These are phyloP conservation scores for Macrochelys suwanniensis DNA, from an alignment of 2,797 vertebrate genomes.

Conservation along the genomic window DNA sequence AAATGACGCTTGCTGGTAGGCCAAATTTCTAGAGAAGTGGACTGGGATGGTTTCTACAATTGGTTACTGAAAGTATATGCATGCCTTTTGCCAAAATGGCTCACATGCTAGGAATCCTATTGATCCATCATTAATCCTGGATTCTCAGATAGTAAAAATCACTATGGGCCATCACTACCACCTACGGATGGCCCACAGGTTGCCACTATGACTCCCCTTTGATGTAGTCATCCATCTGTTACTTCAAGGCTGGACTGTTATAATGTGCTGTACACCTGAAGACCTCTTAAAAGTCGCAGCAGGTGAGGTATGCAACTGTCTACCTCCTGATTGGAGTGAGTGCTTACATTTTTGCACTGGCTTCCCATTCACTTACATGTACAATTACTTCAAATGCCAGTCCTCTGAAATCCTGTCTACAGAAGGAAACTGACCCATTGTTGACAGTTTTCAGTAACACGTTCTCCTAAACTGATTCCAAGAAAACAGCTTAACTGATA, in stretches of 20 bases:
- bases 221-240: background rate
- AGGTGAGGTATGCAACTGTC: background rate
- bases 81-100: background rate
- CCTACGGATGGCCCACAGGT: background rate
- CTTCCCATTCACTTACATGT: background rate
- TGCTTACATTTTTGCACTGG: background rate
- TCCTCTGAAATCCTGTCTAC: accelerated
- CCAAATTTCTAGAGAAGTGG: conserved; percentile 21
- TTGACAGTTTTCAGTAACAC: background rate
- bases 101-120: background rate
- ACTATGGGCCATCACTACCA: background rate
- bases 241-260: background rate
- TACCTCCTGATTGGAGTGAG: background rate
- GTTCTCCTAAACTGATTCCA: background rate
- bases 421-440: background rate
- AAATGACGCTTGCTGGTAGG: background rate
- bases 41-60: background rate
- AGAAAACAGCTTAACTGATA: background rate
- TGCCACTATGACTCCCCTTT: background rate
- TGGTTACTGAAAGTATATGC: background rate
- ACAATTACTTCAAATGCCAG: background rate
- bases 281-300: too few relatives aligned
- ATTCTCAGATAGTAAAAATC: conserved; percentile 2
- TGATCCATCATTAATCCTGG: background rate
- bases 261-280: background rate